A percentile compares a stretch with the other conserved stretches of the same genome.
phyloP scores from a whole-genome alignment of 1,140 invertebrate species.

The Leptinotarsa undecemlineata region DNA sequence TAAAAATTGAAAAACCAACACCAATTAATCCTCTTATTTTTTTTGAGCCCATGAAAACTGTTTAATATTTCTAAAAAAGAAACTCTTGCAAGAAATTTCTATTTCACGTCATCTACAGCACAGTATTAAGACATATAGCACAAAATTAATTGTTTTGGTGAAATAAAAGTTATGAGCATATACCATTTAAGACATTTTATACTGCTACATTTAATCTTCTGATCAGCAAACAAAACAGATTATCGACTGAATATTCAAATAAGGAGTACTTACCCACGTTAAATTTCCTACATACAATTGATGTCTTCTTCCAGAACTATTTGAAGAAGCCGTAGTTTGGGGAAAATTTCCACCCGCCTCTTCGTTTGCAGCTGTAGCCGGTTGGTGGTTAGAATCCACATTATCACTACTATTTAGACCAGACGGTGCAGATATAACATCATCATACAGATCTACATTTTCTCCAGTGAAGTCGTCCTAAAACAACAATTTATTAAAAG shows the following conservation, averaged over 20 bases:
- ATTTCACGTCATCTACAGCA: too few relatives aligned
- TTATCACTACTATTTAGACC: conserved; percentile 59
- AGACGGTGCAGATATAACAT: conserved; percentile 84
- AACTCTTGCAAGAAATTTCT: too few relatives aligned
- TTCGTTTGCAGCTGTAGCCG: conserved; percentile 42
- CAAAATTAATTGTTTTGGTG: too few relatives aligned
- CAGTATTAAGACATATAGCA: too few relatives aligned
- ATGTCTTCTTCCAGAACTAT: conserved; percentile 74
- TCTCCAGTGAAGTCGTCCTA: conserved; percentile 84
- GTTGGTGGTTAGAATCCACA: conserved; percentile 57
- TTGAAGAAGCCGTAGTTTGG: conserved; percentile 68
- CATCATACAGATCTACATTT: conserved; percentile 94
- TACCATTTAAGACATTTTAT: too few relatives aligned
- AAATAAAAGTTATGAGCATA: too few relatives aligned
- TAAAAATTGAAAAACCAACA: too few relatives aligned
- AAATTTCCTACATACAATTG: conserved; percentile 95
- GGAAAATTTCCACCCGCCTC: conserved; percentile 72
- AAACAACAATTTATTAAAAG: conserved; percentile 36
- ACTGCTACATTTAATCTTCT: too few relatives aligned
- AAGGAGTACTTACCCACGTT: conserved; percentile 70
- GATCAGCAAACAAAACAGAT: too few relatives aligned
- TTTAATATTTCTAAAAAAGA: too few relatives aligned
- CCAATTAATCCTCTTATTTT: too few relatives aligned
- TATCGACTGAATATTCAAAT: neutral
- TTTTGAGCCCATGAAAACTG: too few relatives aligned